Percentiles rank a stretch among this genome's conserved stretches.
phyloP scores from a whole-genome alignment of 2,888 invertebrate species.

The Synanthedon tipuliformis region DNA sequence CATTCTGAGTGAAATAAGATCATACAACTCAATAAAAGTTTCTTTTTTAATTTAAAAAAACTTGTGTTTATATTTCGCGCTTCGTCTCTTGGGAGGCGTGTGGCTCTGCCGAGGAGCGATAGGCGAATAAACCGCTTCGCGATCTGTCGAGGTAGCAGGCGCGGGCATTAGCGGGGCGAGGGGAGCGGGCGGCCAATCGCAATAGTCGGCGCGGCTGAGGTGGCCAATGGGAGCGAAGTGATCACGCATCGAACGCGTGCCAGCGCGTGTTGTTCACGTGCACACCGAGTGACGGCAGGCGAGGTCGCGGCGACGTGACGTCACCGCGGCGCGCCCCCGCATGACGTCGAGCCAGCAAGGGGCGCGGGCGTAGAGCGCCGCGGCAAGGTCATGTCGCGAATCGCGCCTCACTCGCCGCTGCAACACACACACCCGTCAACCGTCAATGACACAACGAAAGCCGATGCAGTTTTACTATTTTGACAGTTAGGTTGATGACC shows the following conservation, averaged over 20 bases:
- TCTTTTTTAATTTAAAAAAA: conserved; percentile 62
- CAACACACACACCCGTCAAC: conserved; percentile 9
- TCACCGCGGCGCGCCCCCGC: conserved; percentile 71
- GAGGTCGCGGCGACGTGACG: conserved; percentile 68
- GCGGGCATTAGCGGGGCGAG: conserved; percentile 75
- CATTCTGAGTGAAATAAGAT: conserved; percentile 41
- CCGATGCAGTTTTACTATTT: conserved; percentile 6
- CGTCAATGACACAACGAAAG: conserved; percentile 14
- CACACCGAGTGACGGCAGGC: conserved; percentile 75
- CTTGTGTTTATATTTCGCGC: conserved; percentile 40
- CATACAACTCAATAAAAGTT: conserved; percentile 53
- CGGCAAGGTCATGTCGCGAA: conserved; percentile 36
- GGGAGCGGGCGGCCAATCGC: conserved; percentile 71
- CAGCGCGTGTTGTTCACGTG: conserved; percentile 87
- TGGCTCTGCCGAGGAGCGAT: conserved; percentile 49
- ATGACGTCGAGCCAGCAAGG: conserved; percentile 37
- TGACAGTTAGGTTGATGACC: conserved; percentile 14
- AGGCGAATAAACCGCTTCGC: conserved; percentile 64
- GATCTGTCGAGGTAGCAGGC: conserved; percentile 57
- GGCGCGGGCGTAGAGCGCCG: conserved; percentile 30
- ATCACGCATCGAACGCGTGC: conserved; percentile 85
- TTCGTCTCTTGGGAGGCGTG: conserved; percentile 47
- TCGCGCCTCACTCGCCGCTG: conserved; percentile 15
- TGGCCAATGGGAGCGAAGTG: conserved; percentile 70
- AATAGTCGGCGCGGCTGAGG: conserved; percentile 77